Evolutionary conservation across 92 coral and sea anemone species (phyloP), one percentile per base, ranked within the genome.

Genomic region (Scolanthus callimorphus): DNA sequence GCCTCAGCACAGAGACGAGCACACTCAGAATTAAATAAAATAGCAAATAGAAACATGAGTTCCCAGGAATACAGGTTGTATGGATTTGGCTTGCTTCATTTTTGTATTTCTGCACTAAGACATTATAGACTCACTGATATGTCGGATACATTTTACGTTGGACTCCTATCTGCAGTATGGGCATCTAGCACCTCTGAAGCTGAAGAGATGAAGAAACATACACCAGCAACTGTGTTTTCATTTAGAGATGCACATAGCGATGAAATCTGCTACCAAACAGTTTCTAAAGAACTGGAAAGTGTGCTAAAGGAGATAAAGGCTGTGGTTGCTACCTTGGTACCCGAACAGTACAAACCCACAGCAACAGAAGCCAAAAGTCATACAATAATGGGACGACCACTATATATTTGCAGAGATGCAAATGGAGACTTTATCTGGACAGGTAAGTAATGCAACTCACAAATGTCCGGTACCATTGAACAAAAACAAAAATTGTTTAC

Each of bases 51-150:
- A 20, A 72, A 83, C 31, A 1, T 83, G 10, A 51, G 30, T 6
- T 22, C 21, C 34, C 74, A 49, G 60, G 11, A 25, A 10, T 83
- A 77, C 62, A 43, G 80, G 24, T 39, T 31, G 27, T 80, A 54
- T 72, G 91, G 91, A n/a, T 73, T 85, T 74, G 91, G 91, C 19
- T 48, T 85, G 26, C 59, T 85, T 2, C 83, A 79, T 57, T 79
- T 70, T 29, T 68, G 80, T 24, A 43, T 79, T 6, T 70, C 78
- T 0, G 47, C 83, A 3, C 51, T 70, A 31, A 51, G 80, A 8
- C 73, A 81, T 21, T 81, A 48, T 48, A 61, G 88, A 56, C 67
- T 81, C 12, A 80, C 82, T 9, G 59, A 81, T 20, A 81, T 81
- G 88, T 50, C 68, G 0, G 78, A 27, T 2, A 67, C 84, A 43